These are phyloP conservation scores for Cephalopachus bancanus DNA, from an alignment of 2,797 vertebrate species.

Conservation along the genomic window DNA sequence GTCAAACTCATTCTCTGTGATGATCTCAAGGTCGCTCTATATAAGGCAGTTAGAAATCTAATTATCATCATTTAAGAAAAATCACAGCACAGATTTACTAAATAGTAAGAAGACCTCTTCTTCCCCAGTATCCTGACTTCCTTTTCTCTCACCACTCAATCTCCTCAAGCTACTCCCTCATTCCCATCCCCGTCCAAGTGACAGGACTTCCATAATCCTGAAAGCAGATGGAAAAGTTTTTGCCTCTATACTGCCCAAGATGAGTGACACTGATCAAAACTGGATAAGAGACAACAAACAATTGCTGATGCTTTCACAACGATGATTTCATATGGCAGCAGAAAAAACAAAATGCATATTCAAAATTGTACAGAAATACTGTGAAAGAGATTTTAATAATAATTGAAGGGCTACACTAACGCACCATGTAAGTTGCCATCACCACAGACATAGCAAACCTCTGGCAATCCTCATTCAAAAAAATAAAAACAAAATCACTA, in stretches of 20 bases:
- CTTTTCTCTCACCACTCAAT: background rate
- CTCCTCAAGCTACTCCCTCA: background rate
- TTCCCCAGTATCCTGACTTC: background rate
- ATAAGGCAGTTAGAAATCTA: background rate
- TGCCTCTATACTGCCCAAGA: slow-evolving; percentile 18
- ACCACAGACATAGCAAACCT: background rate
- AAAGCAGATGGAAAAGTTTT: background rate
- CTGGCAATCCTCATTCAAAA: background rate
- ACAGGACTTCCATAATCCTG: background rate
- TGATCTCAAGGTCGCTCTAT: background rate
- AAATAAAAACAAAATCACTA: background rate
- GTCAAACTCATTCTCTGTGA: background rate
- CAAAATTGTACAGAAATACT: background rate
- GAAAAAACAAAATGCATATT: slow-evolving; percentile 15
- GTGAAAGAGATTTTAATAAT: background rate
- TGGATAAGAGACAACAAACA: background rate
- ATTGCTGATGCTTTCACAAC: background rate
- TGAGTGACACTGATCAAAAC: slow-evolving; percentile 35
- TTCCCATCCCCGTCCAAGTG: background rate
- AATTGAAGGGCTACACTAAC: background rate
- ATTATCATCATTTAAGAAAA: slow-evolving; percentile 44
- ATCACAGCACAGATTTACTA: background rate
- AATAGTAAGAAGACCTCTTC: background rate
- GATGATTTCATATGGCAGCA: background rate
- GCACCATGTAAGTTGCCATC: background rate